Evolutionary conservation across 2,888 invertebrate species (phyloP), one percentile per base, ranked within the genome.

Genomic region (Drosophila nr. perissopoda): DNA sequence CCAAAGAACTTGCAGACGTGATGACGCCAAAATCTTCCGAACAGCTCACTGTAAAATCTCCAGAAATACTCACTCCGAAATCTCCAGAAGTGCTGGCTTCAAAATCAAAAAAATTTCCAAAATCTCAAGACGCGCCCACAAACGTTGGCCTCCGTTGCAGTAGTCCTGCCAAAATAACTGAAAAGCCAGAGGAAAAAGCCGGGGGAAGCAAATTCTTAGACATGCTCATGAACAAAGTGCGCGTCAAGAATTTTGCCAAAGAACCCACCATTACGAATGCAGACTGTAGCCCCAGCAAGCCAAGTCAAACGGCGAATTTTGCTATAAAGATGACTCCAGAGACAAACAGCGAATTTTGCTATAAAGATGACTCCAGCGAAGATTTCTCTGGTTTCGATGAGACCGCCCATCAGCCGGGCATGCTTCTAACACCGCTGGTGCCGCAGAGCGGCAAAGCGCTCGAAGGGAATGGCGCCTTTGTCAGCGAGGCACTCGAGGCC

Each of bases 401-500:
- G 13, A 86, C 74, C 46, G 92, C 87, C 36, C 82, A 90, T 56
- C 77, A 90, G 42, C 91, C 92, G 0, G 93, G 93, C n/a, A 92
- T 93, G 92, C 62, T 93, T 60, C 85, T 91, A 25, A 93, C 93
- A 0, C 93, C 93, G 3, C 59, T 92, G 36, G 93, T 93, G 29
- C 89, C 90, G 4, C 75, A 70, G 49, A 79, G 67, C 57, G 83
- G 84, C 53, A 80, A 77, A 25, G 81, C 83, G 5, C 40, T 68
- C 4, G 90, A 83, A 0, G 74, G 82, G 0, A 92, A 92, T 54
- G 92, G 94, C 0, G 94, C 93, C 0, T 94, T 94, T 80, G 88
- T 93, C 6, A 94, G 94, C 74, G 93, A 94, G 57, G 89, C 92
- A 1, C 87, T 94, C n/a, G 94, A 94, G 62, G 93, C 94, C 8